Evolutionary conservation across 23 tunicate species (phyloP), one percentile per base, ranked within the genome.

Genomic region (Aplidium turbinatum): DNA sequence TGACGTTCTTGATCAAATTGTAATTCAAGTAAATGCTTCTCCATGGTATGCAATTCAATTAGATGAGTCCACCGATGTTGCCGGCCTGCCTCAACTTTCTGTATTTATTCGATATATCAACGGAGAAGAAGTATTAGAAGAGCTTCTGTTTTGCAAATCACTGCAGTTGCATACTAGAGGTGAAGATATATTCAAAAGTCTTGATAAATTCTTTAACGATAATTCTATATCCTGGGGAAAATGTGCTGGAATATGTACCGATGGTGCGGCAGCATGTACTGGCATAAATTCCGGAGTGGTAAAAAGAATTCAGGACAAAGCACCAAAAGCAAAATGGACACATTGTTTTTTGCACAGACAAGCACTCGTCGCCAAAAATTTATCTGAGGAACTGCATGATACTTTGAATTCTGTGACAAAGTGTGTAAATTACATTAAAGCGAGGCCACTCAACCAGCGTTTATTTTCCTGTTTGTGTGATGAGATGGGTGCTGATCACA

Each of bases 261-360:
- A 78, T 78, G 81, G 81, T 61, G 70, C 70, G 28, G 81, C 81
- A 32, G 56, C 70, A 60, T 58, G 70, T 61, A 76, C 81, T 48
- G 82, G 82, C 33, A 47, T 78, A 73, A 78, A 78, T 21, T 78
- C 73, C 26, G 82, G 73, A 64, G 62, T 78, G 21, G 82, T 78
- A 32, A 78, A 63, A 60, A 25, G 81, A 76, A 30, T 76, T 29
- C 73, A 76, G 69, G 71, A 76, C 34, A 73, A 76, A 76, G 81
- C 71, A 57, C 58, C 33, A 47, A 19, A 50, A 31, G 70, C 5
- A 58, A 31, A 76, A 38, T 61, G 82, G 73, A 47, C 73, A 33
- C 82, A 63, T 78, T 78, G 82, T 78, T 63, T 63, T 76, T 34
- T 70, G 47, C 82, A 78, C 47, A 78, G 82, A 64, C 63, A 73